These are phyloP conservation scores for Zootoca vivipara DNA, from an alignment of 2,113 vertebrate species.

Conservation along the genomic window DNA sequence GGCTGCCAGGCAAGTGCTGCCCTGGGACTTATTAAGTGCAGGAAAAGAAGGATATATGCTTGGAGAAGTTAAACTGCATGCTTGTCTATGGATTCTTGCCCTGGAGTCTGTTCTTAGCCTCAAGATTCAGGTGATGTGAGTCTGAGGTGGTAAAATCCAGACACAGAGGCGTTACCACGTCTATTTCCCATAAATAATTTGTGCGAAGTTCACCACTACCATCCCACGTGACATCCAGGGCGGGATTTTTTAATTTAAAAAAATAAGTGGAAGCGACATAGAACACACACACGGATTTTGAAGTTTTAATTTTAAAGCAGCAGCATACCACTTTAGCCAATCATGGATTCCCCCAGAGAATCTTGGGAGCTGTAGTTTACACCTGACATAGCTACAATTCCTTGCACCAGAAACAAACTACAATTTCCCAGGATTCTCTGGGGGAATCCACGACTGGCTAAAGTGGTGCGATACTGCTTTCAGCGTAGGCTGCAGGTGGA, in stretches of 20 bases:
- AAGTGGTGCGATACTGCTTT: not conserved
- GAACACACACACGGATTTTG: not conserved
- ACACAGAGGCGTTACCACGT: not conserved
- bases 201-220: not conserved
- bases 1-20: not conserved
- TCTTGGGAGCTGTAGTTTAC: not conserved
- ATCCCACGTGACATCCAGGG: accelerated
- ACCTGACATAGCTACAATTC: not conserved
- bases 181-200: not conserved
- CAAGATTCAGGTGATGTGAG: not conserved
- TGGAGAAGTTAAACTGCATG: not conserved
- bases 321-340: too few relatives aligned
- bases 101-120: not conserved
- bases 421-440: too few relatives aligned
- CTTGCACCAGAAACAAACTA: not conserved
- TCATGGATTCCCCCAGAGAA: too few relatives aligned
- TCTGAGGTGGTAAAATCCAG: not conserved
- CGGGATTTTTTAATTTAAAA: too few relatives aligned
- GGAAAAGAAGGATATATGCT: not conserved
- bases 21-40: not conserved
- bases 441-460: too few relatives aligned
- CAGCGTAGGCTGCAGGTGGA: not conserved
- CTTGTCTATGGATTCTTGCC: not conserved
- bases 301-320: too few relatives aligned
- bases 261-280: not conserved